Percentiles rank a stretch among this genome's conserved stretches.
phyloP scores from a whole-genome alignment of 2,797 vertebrate species.

The Hippocampus kuda region DNA sequence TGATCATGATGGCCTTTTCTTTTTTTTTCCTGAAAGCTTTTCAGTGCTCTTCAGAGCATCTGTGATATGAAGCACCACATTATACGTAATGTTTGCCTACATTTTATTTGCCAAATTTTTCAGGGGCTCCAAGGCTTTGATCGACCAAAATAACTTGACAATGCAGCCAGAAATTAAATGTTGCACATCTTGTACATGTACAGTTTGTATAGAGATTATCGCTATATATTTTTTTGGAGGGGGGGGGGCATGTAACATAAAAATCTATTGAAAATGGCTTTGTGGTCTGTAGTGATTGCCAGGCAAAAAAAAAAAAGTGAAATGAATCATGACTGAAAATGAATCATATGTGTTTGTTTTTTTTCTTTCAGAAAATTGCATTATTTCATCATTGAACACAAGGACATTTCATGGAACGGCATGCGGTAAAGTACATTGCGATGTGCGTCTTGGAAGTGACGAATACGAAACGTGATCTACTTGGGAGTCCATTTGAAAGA shows the following conservation, averaged over 20 bases:
- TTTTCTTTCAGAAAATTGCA: constrained; percentile 42
- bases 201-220: neutral
- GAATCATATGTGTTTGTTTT: too few species aligned
- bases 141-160: neutral
- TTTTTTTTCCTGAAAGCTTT: too few species aligned
- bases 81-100: neutral
- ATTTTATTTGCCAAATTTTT: neutral
- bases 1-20: too few species aligned
- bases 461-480: constrained; percentile 20
- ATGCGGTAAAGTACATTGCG: constrained; percentile 52
- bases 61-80: too few species aligned
- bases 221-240: neutral
- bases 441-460: constrained; percentile 42
- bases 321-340: too few species aligned
- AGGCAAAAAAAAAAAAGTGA: neutral
- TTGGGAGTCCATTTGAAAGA: constrained; percentile 15
- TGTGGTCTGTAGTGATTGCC: neutral
- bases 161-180: neutral
- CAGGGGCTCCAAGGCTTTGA: neutral
- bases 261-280: neutral
- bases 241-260: neutral
- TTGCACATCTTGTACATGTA: neutral
- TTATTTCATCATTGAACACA: constrained; percentile 59
- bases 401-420: constrained; percentile 52
- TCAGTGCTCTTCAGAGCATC: too few species aligned